Evolutionary conservation across 2,888 invertebrate genomes (phyloP).

Genomic region (Drosophila rubida): DNA sequence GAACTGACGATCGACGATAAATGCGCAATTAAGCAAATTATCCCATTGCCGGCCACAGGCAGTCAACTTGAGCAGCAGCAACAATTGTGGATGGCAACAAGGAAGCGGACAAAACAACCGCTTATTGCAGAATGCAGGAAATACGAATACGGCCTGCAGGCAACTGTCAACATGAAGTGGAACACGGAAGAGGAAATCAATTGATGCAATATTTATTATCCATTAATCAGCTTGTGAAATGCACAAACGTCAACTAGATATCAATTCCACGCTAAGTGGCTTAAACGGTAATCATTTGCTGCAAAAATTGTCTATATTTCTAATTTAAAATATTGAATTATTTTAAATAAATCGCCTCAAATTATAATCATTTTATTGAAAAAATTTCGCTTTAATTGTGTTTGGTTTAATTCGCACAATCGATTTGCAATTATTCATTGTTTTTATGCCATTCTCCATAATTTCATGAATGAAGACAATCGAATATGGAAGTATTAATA

Average conservation of each 20-base stretch:
- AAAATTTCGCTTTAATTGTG: not conserved
- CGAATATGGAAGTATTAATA: not conserved
- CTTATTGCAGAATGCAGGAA: constrained; percentile 29
- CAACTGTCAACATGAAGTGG: constrained; percentile 20
- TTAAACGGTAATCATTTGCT: not conserved
- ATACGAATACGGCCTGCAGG: not conserved
- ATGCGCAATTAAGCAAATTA: constrained; percentile 78
- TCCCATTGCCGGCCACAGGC: constrained; percentile 42
- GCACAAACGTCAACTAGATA: not conserved
- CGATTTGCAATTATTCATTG: not conserved
- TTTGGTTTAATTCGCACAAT: not conserved
- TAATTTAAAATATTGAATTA: not conserved
- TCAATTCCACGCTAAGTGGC: not conserved
- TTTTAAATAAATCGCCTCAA: not conserved
- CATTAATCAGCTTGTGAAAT: constrained; percentile 5
- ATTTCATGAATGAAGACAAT: not conserved
- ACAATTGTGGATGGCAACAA: constrained; percentile 1
- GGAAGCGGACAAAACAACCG: constrained; percentile 29
- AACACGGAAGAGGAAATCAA: not conserved
- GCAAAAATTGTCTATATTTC: not conserved
- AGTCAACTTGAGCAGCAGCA: constrained; percentile 19
- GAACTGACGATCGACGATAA: constrained; percentile 63
- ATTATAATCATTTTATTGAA: not conserved
- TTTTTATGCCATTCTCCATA: not conserved
- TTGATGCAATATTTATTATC: constrained; percentile 8